Conservation (phyloP, 53 echinoderm and acorn worm species). For the Pentamera pediparva region DNA sequence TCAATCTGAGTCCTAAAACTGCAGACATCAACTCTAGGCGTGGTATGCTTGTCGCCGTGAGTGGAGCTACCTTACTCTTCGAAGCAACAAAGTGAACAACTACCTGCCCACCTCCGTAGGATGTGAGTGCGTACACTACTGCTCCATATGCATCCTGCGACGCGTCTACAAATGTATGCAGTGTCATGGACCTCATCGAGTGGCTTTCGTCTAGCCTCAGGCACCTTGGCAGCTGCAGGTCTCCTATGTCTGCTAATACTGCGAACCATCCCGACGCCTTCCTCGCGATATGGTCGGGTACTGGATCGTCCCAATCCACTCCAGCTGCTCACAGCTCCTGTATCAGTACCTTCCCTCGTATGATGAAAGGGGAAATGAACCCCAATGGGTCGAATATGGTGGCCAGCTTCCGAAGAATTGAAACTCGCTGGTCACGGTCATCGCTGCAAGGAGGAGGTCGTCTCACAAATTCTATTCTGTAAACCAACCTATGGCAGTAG, state of each 20-base stretch:
- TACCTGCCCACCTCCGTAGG: neutral
- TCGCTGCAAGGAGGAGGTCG: no score
- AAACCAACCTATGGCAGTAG: no score
- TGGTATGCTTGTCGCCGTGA: constrained; percentile 17
- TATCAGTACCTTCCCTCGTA: neutral
- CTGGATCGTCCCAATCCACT: constrained; percentile 8
- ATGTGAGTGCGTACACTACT: constrained; percentile 15
- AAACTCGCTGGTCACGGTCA: no score
- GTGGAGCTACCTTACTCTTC: constrained; percentile 9
- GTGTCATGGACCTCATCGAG: neutral
- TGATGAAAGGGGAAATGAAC: constrained; percentile 7
- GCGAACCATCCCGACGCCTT: neutral
- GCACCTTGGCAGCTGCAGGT: neutral
- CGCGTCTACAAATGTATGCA: constrained; percentile 18
- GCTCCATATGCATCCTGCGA: constrained; percentile 27
- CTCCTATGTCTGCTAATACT: neutral
- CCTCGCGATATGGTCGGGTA: neutral
- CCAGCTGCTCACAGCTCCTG: neutral
- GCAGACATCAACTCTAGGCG: constrained; percentile 33
- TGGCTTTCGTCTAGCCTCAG: constrained; percentile 1
- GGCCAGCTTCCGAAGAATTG: neutral
- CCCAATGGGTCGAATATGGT: neutral
- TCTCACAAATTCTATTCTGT: no score
- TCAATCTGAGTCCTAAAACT: neutral
- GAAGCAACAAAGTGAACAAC: neutral